Base-by-base conservation (phyloP, 2,888 invertebrate genomes). In the Caenorhabditis sp. region DNA sequence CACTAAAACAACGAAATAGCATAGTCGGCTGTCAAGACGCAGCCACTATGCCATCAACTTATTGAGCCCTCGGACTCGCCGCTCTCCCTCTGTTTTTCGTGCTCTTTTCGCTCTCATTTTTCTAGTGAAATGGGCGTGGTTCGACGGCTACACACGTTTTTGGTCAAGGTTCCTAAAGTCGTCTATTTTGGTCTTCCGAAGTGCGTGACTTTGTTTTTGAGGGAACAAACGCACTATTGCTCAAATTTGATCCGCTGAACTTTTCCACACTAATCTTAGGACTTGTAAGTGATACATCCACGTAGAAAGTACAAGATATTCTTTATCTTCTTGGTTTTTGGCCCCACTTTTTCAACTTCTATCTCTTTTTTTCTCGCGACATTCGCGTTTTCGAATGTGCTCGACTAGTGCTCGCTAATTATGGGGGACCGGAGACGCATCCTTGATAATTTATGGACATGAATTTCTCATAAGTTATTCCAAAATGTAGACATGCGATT, bases 21-120 rank as follows among this genome's bases (percentile, higher is more conserved):
- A 55, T 62, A 47, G 4, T 13, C 20, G 44, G 4, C n/a, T 13
- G 50, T 22, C 24, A 37, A 74, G 56, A 65, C 72, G 65, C 65
- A 74, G 72, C 32, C 37, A 18, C 65, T 44, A 47, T 35, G 72
- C 65, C 72, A 65, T 65, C 65, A 74, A 74, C 65, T 64, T 74
- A 74, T 74, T 74, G 72, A 74, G 72, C 72, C 51, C 51, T 24
- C 61, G 53, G 53, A 28, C 71, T 61, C 44, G 40, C 26, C 35
- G 40, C 58, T 69, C 28, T 69, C 58, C 26, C 47, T 13, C 37
- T 40, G 35, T 22, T 50, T 32, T 51, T 20, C 24, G 60, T 64
- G 64, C 64, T 55, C 68, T 60, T 70, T 70, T 60, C 24, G 32
- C 32, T 26, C 5, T 37, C 50, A 8, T 35, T 26, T 24, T 60